Evolutionary conservation across 2,888 invertebrate species (phyloP).

Genomic region (Tenthredo notha): DNA sequence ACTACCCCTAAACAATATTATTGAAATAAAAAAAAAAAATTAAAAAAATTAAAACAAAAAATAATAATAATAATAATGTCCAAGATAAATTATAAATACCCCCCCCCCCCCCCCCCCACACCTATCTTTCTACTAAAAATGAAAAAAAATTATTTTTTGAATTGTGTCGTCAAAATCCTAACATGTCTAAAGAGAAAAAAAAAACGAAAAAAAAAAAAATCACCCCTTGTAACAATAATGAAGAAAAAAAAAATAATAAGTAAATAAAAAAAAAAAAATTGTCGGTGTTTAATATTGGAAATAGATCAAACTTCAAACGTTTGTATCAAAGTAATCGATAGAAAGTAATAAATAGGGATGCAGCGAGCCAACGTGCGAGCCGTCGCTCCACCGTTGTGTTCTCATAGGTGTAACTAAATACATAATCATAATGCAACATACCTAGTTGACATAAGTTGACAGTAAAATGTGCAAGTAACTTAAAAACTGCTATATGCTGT

Average conservation of each 20-base stretch:
- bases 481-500: constrained; percentile 62
- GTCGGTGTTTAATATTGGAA: constrained; percentile 73
- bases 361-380: constrained; percentile 73
- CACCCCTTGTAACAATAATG: constrained; percentile 55
- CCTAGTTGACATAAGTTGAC: constrained; percentile 54
- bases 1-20: constrained; percentile 57
- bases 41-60: constrained; percentile 47
- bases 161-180: constrained; percentile 69
- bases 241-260: constrained; percentile 55
- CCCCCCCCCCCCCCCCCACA: constrained; percentile 69
- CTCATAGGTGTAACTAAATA: constrained; percentile 72
- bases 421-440: constrained; percentile 62
- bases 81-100: constrained; percentile 57
- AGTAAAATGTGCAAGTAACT: constrained; percentile 31
- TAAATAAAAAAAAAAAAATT: constrained; percentile 63
- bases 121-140: constrained; percentile 74
- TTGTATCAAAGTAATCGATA: constrained; percentile 69
- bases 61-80: constrained; percentile 55
- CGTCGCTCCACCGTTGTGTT: constrained; percentile 75
- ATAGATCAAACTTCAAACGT: constrained; percentile 64
- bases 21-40: constrained; percentile 59
- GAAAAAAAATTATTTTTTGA: constrained; percentile 73
- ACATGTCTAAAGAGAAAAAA: constrained; percentile 57
- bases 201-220: constrained; percentile 59
- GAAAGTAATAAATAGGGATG: constrained; percentile 69